Percentiles rank a stretch among this genome's conserved stretches.
phyloP scores from a whole-genome alignment of 92 coral and sea anemone genomes.

The Micromussa lordhowensis region DNA sequence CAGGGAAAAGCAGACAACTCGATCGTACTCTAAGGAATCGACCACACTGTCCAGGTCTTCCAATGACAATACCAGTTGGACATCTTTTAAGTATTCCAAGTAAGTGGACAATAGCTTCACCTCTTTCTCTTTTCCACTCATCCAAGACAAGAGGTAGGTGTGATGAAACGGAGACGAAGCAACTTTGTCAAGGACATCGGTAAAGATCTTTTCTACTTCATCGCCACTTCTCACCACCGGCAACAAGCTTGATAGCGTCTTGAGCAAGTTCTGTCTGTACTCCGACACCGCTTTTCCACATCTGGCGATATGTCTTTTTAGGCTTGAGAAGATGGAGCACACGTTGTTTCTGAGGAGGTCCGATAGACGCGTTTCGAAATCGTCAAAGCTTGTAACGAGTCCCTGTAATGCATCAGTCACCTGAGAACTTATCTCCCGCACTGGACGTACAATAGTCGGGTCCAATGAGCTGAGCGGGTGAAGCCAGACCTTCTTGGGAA shows the following conservation, averaged over 20 bases:
- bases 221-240: constrained; percentile 5
- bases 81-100: neutral
- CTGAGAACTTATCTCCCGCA: neutral
- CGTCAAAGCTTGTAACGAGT: neutral
- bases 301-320: neutral
- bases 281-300: constrained; percentile 3
- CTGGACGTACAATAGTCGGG: neutral
- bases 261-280: neutral
- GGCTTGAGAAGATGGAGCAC: neutral
- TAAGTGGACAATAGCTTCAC: neutral
- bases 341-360: neutral
- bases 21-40: neutral
- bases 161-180: neutral
- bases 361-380: neutral
- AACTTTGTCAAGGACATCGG: neutral
- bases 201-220: neutral
- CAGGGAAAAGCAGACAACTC: constrained; percentile 8
- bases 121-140: neutral
- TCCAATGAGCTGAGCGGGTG: constrained; percentile 2
- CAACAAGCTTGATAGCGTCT: neutral
- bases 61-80: neutral
- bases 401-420: neutral
- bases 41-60: constrained; percentile 4
- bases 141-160: neutral
- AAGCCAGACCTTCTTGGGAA: constrained; percentile 7